Percentiles rank a stretch among this genome's conserved stretches.
Evolutionary conservation across 2,888 invertebrate genomes (phyloP).

Genomic region (Lutraria lutraria): DNA sequence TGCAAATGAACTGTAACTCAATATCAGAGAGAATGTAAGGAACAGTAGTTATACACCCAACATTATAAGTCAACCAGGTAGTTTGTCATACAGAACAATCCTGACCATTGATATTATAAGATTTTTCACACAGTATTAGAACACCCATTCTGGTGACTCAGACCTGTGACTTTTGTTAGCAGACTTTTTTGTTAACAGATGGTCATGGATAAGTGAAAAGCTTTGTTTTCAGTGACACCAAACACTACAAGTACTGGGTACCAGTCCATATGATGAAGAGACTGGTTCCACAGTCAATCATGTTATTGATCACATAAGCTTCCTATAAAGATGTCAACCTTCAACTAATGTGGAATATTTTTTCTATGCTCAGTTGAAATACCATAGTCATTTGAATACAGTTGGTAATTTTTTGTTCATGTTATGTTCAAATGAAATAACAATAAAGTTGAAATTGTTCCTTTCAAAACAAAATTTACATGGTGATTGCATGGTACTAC

Average conservation of each 20-base stretch:
- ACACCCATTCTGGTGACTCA: constrained; percentile 2
- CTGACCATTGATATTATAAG: neutral
- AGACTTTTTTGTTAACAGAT: constrained; percentile 6
- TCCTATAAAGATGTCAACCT: too few species aligned
- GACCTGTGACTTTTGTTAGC: neutral
- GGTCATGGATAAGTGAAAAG: neutral
- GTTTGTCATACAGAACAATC: neutral
- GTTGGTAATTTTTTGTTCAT: too few species aligned
- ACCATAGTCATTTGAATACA: too few species aligned
- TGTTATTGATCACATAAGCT: neutral
- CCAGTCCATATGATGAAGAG: neutral
- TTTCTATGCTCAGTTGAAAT: too few species aligned
- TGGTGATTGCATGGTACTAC: too few species aligned
- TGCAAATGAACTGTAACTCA: too few species aligned
- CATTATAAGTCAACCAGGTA: neutral
- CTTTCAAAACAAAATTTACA: too few species aligned
- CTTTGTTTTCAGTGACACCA: neutral
- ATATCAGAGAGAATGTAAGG: too few species aligned
- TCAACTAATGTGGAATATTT: too few species aligned
- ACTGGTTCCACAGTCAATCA: neutral
- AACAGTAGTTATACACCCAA: too few species aligned
- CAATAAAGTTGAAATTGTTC: too few species aligned
- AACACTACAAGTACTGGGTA: neutral
- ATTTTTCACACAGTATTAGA: neutral
- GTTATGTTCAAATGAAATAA: too few species aligned